These are phyloP conservation scores for roundworm (Caenorhabditis elegans) DNA, from an alignment of 1,140 invertebrate species.

Conservation along the genomic window DNA sequence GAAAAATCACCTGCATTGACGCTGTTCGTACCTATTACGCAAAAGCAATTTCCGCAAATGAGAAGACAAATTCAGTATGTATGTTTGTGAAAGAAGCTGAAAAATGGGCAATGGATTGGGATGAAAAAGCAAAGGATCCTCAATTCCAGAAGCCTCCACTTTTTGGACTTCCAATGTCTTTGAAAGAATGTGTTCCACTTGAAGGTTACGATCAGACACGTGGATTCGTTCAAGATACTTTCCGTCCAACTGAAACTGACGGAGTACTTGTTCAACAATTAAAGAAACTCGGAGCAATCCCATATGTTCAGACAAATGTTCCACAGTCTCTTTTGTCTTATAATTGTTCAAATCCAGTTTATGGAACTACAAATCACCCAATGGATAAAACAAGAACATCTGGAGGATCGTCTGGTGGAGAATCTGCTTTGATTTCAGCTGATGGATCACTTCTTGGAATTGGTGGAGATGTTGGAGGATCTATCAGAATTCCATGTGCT, in stretches of 20 bases:
- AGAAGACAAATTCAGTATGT: slow-evolving; percentile 63
- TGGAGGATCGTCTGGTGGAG: slow-evolving; percentile 58
- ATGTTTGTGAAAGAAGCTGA: slow-evolving; percentile 64
- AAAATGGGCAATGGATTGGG: slow-evolving; percentile 65
- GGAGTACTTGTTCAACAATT: slow-evolving; percentile 60
- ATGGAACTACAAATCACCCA: slow-evolving; percentile 46
- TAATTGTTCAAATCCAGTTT: slow-evolving; percentile 48
- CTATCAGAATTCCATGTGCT: slow-evolving; percentile 64
- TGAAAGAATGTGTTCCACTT: slow-evolving; percentile 54
- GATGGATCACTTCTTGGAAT: slow-evolving; percentile 66
- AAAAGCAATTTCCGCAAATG: slow-evolving; percentile 62
- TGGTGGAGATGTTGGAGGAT: slow-evolving; percentile 67
- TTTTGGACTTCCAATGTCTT: slow-evolving; percentile 50
- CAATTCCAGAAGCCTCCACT: slow-evolving; percentile 49
- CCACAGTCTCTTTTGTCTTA: slow-evolving; percentile 62
- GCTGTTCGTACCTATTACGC: slow-evolving; percentile 50
- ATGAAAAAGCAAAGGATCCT: slow-evolving; percentile 52
- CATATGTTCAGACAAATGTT: slow-evolving; percentile 68
- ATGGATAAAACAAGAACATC: slow-evolving; percentile 38
- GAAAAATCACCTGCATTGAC: slow-evolving; percentile 34
- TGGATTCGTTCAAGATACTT: slow-evolving; percentile 65
- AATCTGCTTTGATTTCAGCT: slow-evolving; percentile 63
- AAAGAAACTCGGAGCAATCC: slow-evolving; percentile 57
- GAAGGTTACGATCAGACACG: slow-evolving; percentile 68
- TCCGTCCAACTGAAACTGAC: slow-evolving; percentile 59